These are phyloP conservation scores for Microtus ochrogaster DNA, from an alignment of 2,113 vertebrate genomes.

Conservation along the genomic window DNA sequence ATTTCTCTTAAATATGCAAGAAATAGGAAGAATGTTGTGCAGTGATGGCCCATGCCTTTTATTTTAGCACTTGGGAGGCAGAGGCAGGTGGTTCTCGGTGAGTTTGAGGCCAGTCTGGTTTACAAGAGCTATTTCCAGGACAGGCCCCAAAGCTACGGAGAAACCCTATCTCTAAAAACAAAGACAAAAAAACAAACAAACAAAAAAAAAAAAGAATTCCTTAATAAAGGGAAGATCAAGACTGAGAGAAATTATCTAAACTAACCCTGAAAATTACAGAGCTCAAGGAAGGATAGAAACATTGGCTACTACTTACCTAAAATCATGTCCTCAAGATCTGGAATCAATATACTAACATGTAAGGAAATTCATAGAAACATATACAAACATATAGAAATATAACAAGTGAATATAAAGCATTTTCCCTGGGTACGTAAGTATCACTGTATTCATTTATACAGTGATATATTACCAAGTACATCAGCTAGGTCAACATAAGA, in stretches of 20 bases:
- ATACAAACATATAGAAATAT: not conserved
- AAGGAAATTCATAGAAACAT: not conserved
- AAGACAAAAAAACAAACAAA: not conserved
- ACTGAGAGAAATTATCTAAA: constrained; percentile 37
- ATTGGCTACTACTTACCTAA: not conserved
- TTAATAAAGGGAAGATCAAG: not conserved
- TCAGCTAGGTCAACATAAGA: not conserved
- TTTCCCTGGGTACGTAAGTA: no score
- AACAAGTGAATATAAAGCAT: not conserved
- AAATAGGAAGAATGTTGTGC: not conserved
- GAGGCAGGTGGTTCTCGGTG: no score
- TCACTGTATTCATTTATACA: not conserved
- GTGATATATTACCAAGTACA: not conserved
- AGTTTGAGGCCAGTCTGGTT: no score
- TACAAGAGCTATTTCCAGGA: no score
- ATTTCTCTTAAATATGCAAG: not conserved
- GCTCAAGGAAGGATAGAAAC: not conserved
- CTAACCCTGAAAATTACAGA: not conserved
- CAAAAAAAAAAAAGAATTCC: not conserved
- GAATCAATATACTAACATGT: not conserved
- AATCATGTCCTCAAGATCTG: not conserved
- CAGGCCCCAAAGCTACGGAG: no score
- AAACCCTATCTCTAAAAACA: no score
- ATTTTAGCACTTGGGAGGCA: no score
- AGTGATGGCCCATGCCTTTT: no score